Evolutionary conservation across 2,797 vertebrate species (phyloP).

Genomic region (Fistularia commersonii): DNA sequence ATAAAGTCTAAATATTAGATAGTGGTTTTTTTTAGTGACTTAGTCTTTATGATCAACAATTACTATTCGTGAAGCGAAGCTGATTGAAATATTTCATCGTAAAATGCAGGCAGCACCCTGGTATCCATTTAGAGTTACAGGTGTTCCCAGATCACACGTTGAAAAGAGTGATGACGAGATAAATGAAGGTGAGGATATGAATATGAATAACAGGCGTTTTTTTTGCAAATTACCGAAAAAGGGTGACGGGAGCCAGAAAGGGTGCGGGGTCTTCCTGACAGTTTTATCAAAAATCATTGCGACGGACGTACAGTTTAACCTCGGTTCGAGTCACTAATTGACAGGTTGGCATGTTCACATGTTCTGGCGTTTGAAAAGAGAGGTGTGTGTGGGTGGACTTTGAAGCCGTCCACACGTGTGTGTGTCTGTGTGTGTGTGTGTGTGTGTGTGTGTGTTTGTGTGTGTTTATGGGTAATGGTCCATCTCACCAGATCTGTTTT

Average conservation of each 20-base stretch:
- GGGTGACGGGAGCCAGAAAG: conserved; percentile 41
- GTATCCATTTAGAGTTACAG: conserved; percentile 21
- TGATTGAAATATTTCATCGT: conserved; percentile 22
- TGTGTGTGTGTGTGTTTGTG: too few species aligned
- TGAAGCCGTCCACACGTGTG: conserved; percentile 14
- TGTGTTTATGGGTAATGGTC: too few species aligned
- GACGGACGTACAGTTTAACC: conserved; percentile 79
- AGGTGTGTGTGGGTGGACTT: conserved; percentile 30
- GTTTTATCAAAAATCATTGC: conserved; percentile 79
- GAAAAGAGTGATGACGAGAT: conserved; percentile 53
- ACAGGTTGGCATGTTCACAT: conserved; percentile 57
- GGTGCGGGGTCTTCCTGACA: conserved; percentile 55
- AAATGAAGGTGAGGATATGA: conserved; percentile 45
- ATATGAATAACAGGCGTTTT: conserved; percentile 47
- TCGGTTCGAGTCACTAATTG: conserved; percentile 73
- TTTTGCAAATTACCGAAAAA: conserved; percentile 63
- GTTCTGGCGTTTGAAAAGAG: conserved; percentile 55
- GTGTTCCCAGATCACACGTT: conserved; percentile 50
- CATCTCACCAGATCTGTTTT: background rate
- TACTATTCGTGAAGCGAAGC: background rate
- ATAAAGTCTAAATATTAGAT: too few species aligned
- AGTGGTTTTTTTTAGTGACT: too few species aligned
- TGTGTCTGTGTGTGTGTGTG: background rate
- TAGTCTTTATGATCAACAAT: too few species aligned
- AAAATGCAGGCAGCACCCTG: conserved; percentile 4